These are phyloP conservation scores for Wiebesia pumilae DNA, from an alignment of 1,140 invertebrate species.

Conservation along the genomic window DNA sequence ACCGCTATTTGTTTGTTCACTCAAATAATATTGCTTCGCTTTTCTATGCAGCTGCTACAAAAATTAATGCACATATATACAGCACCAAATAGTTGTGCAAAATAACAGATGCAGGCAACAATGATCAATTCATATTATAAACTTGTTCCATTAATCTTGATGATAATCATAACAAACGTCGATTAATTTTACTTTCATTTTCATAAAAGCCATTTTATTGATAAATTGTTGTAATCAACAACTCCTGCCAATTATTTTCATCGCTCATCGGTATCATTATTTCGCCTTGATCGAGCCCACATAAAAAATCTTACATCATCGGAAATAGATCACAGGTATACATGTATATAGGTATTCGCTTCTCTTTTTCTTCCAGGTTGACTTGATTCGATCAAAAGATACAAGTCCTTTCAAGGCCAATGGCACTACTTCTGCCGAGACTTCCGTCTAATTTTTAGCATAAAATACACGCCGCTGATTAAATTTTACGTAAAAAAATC, in stretches of 20 bases:
- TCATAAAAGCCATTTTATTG: slow-evolving; percentile 13
- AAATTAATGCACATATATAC: slow-evolving; percentile 40
- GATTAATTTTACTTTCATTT: slow-evolving; percentile 27
- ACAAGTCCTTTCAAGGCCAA: slow-evolving; percentile 67
- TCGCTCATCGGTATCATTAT: not conserved
- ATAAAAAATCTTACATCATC: slow-evolving; percentile 10
- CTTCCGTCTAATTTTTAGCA: slow-evolving; percentile 65
- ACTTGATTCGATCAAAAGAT: slow-evolving; percentile 71
- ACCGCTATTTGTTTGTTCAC: slow-evolving; percentile 48
- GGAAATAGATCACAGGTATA: slow-evolving; percentile 24
- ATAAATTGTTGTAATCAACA: slow-evolving; percentile 4
- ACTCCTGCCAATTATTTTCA: slow-evolving; percentile 1
- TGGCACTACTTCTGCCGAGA: slow-evolving; percentile 71
- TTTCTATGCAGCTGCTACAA: slow-evolving; percentile 48
- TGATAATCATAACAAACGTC: slow-evolving; percentile 1
- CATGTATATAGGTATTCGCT: slow-evolving; percentile 45
- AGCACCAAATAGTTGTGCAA: slow-evolving; percentile 36
- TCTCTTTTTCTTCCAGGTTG: slow-evolving; percentile 65
- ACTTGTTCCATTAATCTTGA: slow-evolving; percentile 22
- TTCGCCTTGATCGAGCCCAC: slow-evolving; percentile 1
- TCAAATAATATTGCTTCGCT: slow-evolving; percentile 47
- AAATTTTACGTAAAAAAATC: slow-evolving; percentile 41
- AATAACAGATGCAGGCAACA: slow-evolving; percentile 29
- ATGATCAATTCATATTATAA: slow-evolving; percentile 31
- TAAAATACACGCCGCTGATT: slow-evolving; percentile 45